Percentiles rank a stretch among this genome's conserved stretches.
phyloP scores from a whole-genome alignment of 2,888 invertebrate species.

The Yponomeuta malinellus region DNA sequence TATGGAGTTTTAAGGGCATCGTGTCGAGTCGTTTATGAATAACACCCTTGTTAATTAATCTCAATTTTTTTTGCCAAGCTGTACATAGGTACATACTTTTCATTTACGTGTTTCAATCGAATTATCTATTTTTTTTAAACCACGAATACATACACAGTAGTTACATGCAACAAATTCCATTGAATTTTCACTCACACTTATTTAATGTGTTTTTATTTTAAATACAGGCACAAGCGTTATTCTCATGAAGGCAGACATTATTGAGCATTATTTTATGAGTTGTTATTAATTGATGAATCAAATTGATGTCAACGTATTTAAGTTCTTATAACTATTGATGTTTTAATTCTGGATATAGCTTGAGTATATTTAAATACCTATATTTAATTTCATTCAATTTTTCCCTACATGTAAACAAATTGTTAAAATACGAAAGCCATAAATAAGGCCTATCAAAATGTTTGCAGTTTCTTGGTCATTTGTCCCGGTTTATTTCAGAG shows the following conservation, averaged over 20 bases:
- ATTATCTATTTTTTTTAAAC: background rate
- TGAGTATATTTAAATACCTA: background rate
- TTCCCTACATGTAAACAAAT: no score
- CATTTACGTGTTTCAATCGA: background rate
- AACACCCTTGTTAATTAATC: no score
- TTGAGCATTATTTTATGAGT: slow-evolving; percentile 38
- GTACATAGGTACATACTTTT: background rate
- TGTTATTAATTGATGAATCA: background rate
- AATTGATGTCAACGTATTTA: background rate
- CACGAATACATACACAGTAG: background rate
- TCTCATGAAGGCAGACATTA: slow-evolving; percentile 39
- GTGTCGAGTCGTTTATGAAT: no score
- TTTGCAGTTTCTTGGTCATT: no score
- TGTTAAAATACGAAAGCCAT: no score
- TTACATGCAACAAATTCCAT: slow-evolving; percentile 5
- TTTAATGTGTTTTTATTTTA: slow-evolving; percentile 18
- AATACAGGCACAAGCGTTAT: slow-evolving; percentile 66
- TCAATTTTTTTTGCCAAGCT: no score
- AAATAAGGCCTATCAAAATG: no score
- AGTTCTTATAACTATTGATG: slow-evolving; percentile 16
- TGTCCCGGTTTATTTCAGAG: no score
- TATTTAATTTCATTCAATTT: no score
- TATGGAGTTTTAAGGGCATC: no score
- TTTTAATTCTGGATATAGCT: background rate
- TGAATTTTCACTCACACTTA: slow-evolving; percentile 9